Base-by-base conservation (phyloP, 2,797 vertebrate species). In the Eleutherodactylus coqui region DNA sequence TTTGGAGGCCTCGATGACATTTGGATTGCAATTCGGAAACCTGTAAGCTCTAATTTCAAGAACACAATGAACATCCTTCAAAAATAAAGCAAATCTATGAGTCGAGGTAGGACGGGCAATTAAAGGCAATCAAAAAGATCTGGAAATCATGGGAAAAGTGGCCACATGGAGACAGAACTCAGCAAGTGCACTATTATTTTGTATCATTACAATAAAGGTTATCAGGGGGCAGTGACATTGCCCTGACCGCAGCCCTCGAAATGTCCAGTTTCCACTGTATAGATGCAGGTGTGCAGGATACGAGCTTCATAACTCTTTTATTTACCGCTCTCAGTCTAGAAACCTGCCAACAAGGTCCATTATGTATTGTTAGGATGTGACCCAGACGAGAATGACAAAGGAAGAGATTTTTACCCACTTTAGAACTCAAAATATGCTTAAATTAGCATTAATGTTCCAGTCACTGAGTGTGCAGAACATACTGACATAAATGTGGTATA, bases 111-210 rank as follows among this genome's bases (percentile, higher is more conserved):
- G 27, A 82, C 51, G 41, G 47, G 80, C 53, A 43, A 82, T 73
- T 72, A 82, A 69, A 53, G 62, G 29, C 9, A 16, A 19, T 51
- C 62, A 80, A 51, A n/a, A 81, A 69, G 21, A 69, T n/a, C n/a
- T 87, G 86, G 89, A 84, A 86, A 75, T 84, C 83, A 89, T 88
- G 89, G 89, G 89, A 91, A 87, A 58, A 83, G 16, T 51, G 6
- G 19, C 34, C 2, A 5, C 41, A 27, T 13, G 34, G 19, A 62
- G 72, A 38, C 69, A 7, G 67, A 55, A 45, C 70, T 29, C n/a
- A 58, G 36, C n/a, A 6, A 53, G 53, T 13, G 36, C 47, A 4
- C 58, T 53, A n/a, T 78, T 49, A 10, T 53, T 55, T 77, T 87
- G 38, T 49, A n/a, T 78, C 41, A 73, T 75, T 41, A 84, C 75